phyloP scores from a whole-genome alignment of 2,888 invertebrate genomes.

The Nymphalis polychloros region DNA sequence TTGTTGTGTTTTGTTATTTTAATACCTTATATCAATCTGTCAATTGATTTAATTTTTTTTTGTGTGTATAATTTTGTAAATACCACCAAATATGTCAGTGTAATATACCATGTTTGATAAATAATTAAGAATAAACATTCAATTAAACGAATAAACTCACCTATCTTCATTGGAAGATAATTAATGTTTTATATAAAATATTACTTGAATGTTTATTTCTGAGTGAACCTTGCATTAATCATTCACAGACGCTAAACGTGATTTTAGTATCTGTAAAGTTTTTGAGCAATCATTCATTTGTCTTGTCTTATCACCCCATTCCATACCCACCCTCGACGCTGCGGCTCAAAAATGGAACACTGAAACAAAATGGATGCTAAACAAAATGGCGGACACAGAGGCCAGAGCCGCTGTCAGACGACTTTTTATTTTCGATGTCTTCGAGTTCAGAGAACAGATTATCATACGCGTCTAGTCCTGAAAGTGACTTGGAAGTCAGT shows the following conservation, averaged over 20 bases:
- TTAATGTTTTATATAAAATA: constrained; percentile 1
- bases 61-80: constrained; percentile 52
- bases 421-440: constrained; percentile 99
- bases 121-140: constrained; percentile 36
- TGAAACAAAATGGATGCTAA: constrained; percentile 55
- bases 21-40: constrained; percentile 35
- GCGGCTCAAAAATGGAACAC: constrained; percentile 61
- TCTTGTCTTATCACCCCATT: constrained; percentile 81
- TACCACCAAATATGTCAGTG: constrained; percentile 57
- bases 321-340: constrained; percentile 76
- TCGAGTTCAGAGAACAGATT: constrained; percentile 89
- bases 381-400: constrained; percentile 85
- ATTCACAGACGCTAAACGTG: constrained; percentile 69
- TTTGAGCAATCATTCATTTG: constrained; percentile 79
- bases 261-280: constrained; percentile 69
- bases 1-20: constrained; percentile 40
- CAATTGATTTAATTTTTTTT: constrained; percentile 6
- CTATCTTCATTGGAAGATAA: too few species aligned
- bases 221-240: constrained; percentile 71
- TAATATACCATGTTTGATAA: constrained; percentile 61
- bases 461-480: constrained; percentile 97
- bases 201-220: constrained; percentile 60
- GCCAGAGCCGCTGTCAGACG: constrained; percentile 97
- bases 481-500: constrained; percentile 90
- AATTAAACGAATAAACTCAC: constrained; percentile 15